Conservation (phyloP, 2,113 vertebrate species). For the Phrynocephalus versicolor region DNA sequence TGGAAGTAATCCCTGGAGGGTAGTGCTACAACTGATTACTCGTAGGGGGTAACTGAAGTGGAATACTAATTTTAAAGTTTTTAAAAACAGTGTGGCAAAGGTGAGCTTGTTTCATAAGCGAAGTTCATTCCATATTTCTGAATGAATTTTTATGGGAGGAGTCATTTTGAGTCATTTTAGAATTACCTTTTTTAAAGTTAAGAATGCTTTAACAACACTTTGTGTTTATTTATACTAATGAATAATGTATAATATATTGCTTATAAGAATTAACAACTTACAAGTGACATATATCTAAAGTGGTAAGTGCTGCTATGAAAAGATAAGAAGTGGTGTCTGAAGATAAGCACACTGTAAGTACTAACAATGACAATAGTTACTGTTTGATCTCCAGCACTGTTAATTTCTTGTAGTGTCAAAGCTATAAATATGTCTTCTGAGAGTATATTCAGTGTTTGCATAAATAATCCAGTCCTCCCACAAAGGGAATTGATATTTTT, state of each 20-base stretch:
- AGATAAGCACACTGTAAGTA: conserved; percentile 24
- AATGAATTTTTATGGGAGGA: no score
- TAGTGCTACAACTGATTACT: no score
- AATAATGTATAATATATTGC: neutral
- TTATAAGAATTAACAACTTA: neutral
- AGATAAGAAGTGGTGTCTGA: neutral
- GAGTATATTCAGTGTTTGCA: conserved; percentile 39
- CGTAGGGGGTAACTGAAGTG: no score
- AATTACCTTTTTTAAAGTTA: neutral
- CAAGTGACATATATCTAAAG: neutral
- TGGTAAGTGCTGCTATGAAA: conserved; percentile 23
- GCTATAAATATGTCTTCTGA: conserved; percentile 44
- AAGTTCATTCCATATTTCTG: neutral
- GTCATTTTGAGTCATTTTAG: no score
- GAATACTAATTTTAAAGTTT: neutral
- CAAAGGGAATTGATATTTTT: conserved; percentile 54
- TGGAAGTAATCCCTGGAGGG: no score
- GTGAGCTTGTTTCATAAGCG: no score
- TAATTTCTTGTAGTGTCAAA: conserved; percentile 27
- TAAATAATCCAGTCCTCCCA: conserved; percentile 54
- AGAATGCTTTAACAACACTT: neutral
- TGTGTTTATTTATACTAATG: neutral
- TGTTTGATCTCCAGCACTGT: conserved; percentile 34
- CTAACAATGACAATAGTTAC: neutral
- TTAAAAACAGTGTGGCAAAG: neutral